phyloP scores from a whole-genome alignment of 2,113 vertebrate species.

The Chionodraco myersi region DNA sequence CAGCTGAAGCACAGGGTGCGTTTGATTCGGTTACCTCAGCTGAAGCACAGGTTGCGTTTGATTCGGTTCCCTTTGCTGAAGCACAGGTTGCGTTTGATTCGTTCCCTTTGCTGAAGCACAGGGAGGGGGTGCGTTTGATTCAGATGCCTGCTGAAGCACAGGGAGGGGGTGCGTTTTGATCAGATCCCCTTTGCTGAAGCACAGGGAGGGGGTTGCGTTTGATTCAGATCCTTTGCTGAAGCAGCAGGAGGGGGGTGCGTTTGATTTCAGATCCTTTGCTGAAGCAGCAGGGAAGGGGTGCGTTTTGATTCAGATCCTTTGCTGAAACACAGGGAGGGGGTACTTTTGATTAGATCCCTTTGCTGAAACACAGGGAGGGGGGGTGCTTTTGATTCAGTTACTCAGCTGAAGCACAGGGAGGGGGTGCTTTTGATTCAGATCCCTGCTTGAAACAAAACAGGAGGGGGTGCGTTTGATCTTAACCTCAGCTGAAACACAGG shows the following conservation, averaged over 20 bases:
- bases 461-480: constrained; percentile 16
- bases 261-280: constrained; percentile 2
- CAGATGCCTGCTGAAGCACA: fast-evolving
- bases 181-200: neutral
- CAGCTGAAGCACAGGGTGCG: neutral
- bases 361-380: constrained; percentile 9
- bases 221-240: constrained; percentile 19
- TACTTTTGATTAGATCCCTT: constrained; percentile 12
- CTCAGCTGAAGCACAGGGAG: constrained; percentile 30
- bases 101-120: neutral
- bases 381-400: constrained; percentile 43
- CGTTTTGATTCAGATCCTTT: constrained; percentile 7
- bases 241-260: constrained; percentile 10
- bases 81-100: neutral
- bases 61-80: neutral
- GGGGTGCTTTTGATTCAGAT: constrained; percentile 23
- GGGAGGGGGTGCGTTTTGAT: constrained; percentile 24
- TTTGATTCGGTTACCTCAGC: constrained; percentile 3
- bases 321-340: constrained; percentile 15
- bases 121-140: neutral
- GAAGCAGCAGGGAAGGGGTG: constrained; percentile 16
- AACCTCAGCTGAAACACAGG: constrained; percentile 1
- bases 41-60: constrained; percentile 14
- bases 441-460: neutral
- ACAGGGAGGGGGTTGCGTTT: constrained; percentile 6